Base-by-base conservation (phyloP, 2,797 vertebrate genomes). In the Rhinella marina region DNA sequence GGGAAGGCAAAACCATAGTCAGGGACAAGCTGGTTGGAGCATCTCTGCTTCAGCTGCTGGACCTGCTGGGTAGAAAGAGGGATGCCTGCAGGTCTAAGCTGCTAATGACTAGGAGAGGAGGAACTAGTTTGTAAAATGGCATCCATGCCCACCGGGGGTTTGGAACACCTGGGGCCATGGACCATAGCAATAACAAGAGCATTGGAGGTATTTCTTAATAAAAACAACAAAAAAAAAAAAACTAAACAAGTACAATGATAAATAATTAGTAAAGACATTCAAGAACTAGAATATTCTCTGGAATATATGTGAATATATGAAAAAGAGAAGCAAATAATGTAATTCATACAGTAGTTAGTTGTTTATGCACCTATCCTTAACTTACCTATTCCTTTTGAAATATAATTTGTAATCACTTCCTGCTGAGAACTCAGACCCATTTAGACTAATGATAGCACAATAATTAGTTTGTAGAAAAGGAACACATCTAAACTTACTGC, bases 371-470 rank as follows among this genome's bases (percentile, higher is more conserved):
- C 61, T 52, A 85, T 76, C 72, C 21, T 76, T 77, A 85, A 61
- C 70, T 62, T 85, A 85, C 83, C 83, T 85, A 85, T 77, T 68
- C 32, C 72, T 86, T 57, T 78, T 25, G 66, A 66, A 56, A 78
- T 78, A 52, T 86, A 48, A 86, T 79, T 86, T 84, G 56, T 27
- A 84, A 78, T 79, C 16, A 54, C 32, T 5, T 86, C 75, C 59
- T 86, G 75, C 84, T 78, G 73, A 77, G 84, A 78, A 56, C 59
- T 64, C 75, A 66, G 84, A 66, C n/a, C 79, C 76, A 86, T 62
- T 80, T 86, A 80, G 76, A 68, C 85, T 86, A 86, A 86, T 86
- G 76, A 86, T 86, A 27, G 76, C 64, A 68, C 76, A 76, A 86
- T 86, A 86, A 86, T 86, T 86, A 86, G 59, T 68, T 70, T 86